Percentiles rank a stretch among this genome's conserved stretches.
Conservation (phyloP, 2,797 vertebrate genomes). For the Hozukius guyotensis region DNA sequence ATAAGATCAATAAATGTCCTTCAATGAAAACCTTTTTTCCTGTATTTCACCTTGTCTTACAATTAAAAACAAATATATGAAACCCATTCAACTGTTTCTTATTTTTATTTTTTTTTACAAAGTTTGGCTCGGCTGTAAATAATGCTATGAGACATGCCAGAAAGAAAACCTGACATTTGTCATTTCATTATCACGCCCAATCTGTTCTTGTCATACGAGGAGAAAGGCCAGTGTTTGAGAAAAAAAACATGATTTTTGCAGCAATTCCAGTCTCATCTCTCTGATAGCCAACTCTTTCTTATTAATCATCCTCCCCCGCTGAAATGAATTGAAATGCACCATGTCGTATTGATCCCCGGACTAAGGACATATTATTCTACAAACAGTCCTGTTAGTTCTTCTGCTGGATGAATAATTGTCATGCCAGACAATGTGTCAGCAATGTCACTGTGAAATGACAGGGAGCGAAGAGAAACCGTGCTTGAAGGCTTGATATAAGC, state of each 20-base stretch:
- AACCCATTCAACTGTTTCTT: background rate
- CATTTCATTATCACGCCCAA: slow-evolving; percentile 73
- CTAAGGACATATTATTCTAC: slow-evolving; percentile 22
- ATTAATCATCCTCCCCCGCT: slow-evolving; percentile 32
- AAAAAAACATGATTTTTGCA: slow-evolving; percentile 24
- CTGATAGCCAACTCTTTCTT: slow-evolving; percentile 23
- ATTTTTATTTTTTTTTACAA: background rate
- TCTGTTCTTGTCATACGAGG: slow-evolving; percentile 46
- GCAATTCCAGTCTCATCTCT: slow-evolving; percentile 44
- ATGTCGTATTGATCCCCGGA: slow-evolving; percentile 43
- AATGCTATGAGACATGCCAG: slow-evolving; percentile 20
- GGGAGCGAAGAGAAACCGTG: slow-evolving; percentile 13
- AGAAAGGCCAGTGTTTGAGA: slow-evolving; percentile 41
- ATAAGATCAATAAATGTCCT: background rate
- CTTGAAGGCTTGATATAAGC: slow-evolving; percentile 35
- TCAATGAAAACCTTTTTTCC: background rate
- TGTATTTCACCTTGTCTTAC: background rate
- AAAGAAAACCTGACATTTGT: slow-evolving; percentile 71
- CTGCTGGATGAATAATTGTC: slow-evolving; percentile 59
- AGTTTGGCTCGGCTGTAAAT: slow-evolving; percentile 31
- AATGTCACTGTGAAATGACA: slow-evolving; percentile 50
- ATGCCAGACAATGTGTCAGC: slow-evolving; percentile 29
- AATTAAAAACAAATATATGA: background rate
- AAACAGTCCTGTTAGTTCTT: slow-evolving; percentile 33
- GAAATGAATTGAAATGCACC: slow-evolving; percentile 32